These are phyloP conservation scores for Holacanthella duospinosa DNA, from an alignment of 2,888 invertebrate species.

Conservation along the genomic window DNA sequence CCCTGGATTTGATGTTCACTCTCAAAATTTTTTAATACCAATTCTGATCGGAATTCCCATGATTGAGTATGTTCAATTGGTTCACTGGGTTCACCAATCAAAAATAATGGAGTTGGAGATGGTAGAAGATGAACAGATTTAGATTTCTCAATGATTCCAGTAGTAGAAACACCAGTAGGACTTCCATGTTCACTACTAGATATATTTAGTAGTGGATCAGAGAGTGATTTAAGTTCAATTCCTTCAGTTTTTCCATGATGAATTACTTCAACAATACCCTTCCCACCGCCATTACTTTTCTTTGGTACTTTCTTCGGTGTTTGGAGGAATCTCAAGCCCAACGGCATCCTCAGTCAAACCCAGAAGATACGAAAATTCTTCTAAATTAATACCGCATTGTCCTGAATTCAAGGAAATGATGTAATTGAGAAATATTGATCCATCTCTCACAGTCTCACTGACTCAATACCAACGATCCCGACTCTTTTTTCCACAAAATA, in stretches of 20 bases:
- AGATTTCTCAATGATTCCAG: neutral
- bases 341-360: neutral
- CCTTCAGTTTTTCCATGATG: neutral
- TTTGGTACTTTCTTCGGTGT: neutral
- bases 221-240: neutral
- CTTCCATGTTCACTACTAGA: neutral
- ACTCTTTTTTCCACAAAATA: no score
- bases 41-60: no score
- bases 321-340: neutral
- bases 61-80: neutral
- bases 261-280: neutral
- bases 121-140: neutral
- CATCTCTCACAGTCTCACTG: no score
- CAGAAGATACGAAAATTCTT: no score
- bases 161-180: neutral
- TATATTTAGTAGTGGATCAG: neutral
- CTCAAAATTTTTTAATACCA: no score
- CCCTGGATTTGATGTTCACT: neutral
- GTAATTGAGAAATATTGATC: no score
- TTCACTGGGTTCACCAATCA: neutral
- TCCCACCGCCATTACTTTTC: neutral
- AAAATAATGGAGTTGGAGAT: neutral
- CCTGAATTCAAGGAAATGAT: no score
- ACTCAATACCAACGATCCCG: no score
- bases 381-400: no score